These are phyloP conservation scores for Strix occidentalis DNA, from an alignment of 2,797 vertebrate genomes.

Conservation along the genomic window DNA sequence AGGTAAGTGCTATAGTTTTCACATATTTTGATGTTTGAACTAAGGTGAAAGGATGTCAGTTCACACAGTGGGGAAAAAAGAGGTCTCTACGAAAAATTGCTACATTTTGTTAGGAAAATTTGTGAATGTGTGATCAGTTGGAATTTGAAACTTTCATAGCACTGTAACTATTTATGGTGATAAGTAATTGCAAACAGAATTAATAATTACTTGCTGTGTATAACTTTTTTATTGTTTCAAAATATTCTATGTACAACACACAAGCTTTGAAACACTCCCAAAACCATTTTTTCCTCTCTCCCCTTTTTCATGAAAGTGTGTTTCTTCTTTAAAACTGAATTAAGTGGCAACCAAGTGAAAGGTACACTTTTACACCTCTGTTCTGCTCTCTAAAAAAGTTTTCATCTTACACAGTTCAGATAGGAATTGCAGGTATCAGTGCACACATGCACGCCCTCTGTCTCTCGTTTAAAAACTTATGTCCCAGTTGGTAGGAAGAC, in stretches of 20 bases:
- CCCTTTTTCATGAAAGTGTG: neutral
- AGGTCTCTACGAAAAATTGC: neutral
- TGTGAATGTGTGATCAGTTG: neutral
- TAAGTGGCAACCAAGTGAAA: neutral
- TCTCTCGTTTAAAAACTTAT: neutral
- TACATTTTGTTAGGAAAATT: neutral
- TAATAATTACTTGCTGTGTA: neutral
- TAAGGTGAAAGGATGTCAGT: neutral
- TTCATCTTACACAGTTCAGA: neutral
- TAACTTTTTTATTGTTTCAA: neutral
- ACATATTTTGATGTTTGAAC: neutral
- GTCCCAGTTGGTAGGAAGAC: neutral
- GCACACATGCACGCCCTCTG: fast-evolving
- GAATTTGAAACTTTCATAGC: neutral
- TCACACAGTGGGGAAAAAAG: neutral
- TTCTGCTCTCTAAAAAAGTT: neutral
- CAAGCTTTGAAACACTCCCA: neutral
- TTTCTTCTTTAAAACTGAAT: neutral
- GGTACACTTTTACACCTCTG: neutral
- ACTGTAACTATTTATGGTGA: neutral
- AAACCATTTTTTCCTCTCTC: neutral
- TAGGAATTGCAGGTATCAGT: neutral
- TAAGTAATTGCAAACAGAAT: neutral
- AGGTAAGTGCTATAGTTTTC: neutral
- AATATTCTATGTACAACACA: neutral